Conservation (phyloP, 2,113 vertebrate species). For the Nanger granti region DNA sequence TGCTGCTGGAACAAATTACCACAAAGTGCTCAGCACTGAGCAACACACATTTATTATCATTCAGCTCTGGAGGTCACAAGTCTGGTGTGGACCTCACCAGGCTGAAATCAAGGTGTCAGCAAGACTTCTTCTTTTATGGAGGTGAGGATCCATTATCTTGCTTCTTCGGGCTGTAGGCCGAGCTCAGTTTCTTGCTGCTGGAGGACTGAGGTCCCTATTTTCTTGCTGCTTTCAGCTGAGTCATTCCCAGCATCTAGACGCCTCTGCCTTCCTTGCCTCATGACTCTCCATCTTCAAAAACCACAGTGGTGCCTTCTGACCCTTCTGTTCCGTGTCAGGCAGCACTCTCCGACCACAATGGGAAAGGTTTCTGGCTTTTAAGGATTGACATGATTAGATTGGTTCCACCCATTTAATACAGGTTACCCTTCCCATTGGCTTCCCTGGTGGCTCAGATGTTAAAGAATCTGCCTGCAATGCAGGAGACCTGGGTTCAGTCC, state of each 20-base stretch:
- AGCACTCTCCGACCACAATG: neutral
- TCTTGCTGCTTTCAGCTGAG: neutral
- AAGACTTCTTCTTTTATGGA: neutral
- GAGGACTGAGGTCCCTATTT: neutral
- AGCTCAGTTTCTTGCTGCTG: neutral
- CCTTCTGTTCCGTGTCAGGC: fast-evolving
- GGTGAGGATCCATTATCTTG: neutral
- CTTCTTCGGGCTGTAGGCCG: neutral
- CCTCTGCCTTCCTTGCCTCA: neutral
- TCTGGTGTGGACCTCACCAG: neutral
- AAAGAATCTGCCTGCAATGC: neutral
- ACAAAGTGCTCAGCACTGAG: neutral
- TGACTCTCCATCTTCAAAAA: neutral
- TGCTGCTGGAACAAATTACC: neutral
- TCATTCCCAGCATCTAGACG: neutral
- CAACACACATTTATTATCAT: neutral
- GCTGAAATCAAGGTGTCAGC: neutral
- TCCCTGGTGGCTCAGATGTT: neutral
- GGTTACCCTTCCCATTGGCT: neutral
- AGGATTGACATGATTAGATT: neutral
- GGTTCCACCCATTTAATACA: neutral
- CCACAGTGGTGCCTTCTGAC: neutral
- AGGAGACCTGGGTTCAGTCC: neutral
- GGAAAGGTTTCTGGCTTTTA: neutral
- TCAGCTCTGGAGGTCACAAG: neutral